Evolutionary conservation across 2,888 invertebrate genomes (phyloP).

Genomic region (Drosophila meridionalis): DNA sequence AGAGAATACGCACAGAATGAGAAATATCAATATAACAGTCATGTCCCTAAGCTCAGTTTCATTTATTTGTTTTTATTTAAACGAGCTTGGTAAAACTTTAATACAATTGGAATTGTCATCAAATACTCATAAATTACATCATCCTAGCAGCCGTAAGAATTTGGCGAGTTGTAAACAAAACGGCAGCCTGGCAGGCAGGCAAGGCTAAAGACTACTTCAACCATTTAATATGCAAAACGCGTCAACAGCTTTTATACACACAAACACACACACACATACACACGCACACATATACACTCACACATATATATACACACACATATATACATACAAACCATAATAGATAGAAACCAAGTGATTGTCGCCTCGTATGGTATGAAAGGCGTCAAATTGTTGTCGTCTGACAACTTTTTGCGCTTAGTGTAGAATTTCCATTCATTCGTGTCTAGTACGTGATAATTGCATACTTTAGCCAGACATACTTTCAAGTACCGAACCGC

Average conservation of each 20-base stretch:
- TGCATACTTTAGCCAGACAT: conserved; percentile 42
- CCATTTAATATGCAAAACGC: conserved; percentile 68
- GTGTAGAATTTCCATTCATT: conserved; percentile 46
- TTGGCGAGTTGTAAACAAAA: conserved; percentile 35
- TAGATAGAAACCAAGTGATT: conserved; percentile 38
- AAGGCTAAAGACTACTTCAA: conserved; percentile 13
- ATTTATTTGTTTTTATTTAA: conserved; percentile 5
- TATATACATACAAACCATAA: conserved; percentile 12
- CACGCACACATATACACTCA: conserved; percentile 15
- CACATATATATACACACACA: conserved; percentile 15
- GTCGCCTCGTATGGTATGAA: conserved; percentile 42
- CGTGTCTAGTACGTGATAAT: conserved; percentile 75
- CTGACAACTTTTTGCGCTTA: conserved; percentile 53
- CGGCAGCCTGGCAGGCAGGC: neutral
- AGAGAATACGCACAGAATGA: neutral
- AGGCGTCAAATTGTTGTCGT: conserved; percentile 66
- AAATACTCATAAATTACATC: conserved; percentile 73
- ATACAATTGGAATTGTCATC: conserved; percentile 46
- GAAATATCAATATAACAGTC: conserved; percentile 8
- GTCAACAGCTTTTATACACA: conserved; percentile 29
- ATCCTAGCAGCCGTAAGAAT: conserved; percentile 26
- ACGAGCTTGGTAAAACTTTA: conserved; percentile 11
- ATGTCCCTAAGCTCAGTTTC: conserved; percentile 4
- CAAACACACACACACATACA: conserved; percentile 19
- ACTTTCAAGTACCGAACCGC: conserved; percentile 16